phyloP scores from a whole-genome alignment of 2,797 vertebrate species.

The Cichlasoma orientale region DNA sequence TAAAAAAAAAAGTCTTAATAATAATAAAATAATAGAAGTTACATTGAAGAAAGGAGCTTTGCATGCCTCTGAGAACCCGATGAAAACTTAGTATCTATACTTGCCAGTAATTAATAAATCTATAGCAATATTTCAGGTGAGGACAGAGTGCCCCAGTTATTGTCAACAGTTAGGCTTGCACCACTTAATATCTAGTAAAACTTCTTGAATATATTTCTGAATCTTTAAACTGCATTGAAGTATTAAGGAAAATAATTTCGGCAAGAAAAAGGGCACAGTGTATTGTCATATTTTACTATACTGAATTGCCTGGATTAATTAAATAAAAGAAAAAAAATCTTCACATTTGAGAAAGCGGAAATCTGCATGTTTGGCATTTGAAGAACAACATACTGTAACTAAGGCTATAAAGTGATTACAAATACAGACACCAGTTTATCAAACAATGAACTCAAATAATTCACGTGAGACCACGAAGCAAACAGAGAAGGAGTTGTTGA shows the following conservation, averaged over 20 bases:
- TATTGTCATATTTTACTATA: background rate
- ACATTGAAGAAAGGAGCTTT: too few relatives aligned
- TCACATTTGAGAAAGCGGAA: background rate
- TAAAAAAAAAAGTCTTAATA: background rate
- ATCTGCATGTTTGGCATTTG: background rate
- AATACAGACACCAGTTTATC: background rate
- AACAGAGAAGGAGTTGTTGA: conserved; percentile 15
- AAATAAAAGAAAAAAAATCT: background rate
- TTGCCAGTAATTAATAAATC: background rate
- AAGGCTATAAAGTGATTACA: background rate
- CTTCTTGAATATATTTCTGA: background rate
- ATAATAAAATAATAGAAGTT: background rate
- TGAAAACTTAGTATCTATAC: background rate
- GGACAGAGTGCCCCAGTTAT: background rate
- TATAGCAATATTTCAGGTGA: background rate
- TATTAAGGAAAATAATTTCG: background rate
- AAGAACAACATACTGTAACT: background rate
- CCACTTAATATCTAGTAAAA: background rate
- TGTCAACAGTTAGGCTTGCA: too few relatives aligned
- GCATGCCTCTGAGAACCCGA: too few relatives aligned
- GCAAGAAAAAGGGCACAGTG: background rate
- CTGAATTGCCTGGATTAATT: background rate
- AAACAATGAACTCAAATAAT: background rate
- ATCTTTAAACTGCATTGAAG: background rate
- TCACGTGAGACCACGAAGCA: conserved; percentile 1